Evolutionary conservation across 1,140 invertebrate genomes (phyloP).

Genomic region (Galleria mellonella): DNA sequence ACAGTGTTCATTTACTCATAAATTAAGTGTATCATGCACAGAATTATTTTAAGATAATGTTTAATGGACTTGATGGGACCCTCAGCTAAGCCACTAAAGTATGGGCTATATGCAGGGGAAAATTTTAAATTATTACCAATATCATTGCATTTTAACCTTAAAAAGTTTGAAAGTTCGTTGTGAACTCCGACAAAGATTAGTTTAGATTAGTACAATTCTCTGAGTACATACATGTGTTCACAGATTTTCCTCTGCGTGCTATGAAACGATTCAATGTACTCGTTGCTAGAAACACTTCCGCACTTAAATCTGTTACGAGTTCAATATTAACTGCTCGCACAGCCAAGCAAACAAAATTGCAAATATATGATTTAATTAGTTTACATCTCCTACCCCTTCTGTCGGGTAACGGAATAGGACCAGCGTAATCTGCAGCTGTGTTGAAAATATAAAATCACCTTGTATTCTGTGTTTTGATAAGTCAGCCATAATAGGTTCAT

Average conservation of each 20-base stretch:
- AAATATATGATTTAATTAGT: conserved; percentile 7
- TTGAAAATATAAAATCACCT: conserved; percentile 2
- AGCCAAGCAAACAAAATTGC: conserved; percentile 7
- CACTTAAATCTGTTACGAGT: conserved; percentile 7
- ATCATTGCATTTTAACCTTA: too few relatives aligned
- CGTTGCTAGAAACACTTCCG: conserved; percentile 1
- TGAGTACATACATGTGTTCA: neutral
- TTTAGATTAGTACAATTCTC: conserved; percentile 6
- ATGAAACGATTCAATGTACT: conserved; percentile 7
- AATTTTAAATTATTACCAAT: too few relatives aligned
- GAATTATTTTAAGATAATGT: too few relatives aligned
- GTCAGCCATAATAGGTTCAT: conserved; percentile 5
- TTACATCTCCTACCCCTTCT: conserved; percentile 3
- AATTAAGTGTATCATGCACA: too few relatives aligned
- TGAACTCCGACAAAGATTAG: conserved; percentile 7
- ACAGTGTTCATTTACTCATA: too few relatives aligned
- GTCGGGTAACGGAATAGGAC: conserved; percentile 3
- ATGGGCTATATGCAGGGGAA: too few relatives aligned
- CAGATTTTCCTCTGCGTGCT: conserved; percentile 3
- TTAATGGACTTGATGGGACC: too few relatives aligned
- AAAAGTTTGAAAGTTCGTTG: too few relatives aligned
- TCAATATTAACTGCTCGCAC: conserved; percentile 6
- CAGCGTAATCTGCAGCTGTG: conserved; percentile 6
- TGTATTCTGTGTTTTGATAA: conserved; percentile 3
- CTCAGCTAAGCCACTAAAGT: too few relatives aligned